These are phyloP conservation scores for Enteromius anoplus DNA, from an alignment of 2,797 vertebrate species.

Conservation along the genomic window DNA sequence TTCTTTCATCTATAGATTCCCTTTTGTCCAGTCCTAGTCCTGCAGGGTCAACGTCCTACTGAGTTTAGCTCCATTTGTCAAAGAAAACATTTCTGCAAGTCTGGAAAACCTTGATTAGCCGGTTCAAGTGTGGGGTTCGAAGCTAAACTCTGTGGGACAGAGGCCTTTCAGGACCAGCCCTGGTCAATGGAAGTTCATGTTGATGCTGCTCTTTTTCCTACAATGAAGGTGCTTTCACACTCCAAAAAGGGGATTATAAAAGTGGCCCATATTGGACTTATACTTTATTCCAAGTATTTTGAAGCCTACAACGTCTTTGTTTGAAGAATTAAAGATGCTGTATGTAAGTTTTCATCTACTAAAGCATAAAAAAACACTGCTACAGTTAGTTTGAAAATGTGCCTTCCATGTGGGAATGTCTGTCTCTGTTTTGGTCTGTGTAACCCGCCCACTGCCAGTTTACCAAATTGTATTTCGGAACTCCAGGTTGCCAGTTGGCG, in stretches of 20 bases:
- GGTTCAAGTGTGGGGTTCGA: not conserved
- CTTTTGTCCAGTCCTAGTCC: not conserved
- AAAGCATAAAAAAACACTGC: too few species aligned
- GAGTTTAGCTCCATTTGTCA: not conserved
- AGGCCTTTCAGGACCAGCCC: not conserved
- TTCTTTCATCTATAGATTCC: not conserved
- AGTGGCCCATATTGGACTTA: not conserved
- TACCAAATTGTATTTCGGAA: too few species aligned
- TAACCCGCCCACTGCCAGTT: too few species aligned
- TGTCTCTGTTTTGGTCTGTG: too few species aligned
- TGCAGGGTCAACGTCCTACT: not conserved
- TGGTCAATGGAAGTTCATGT: not conserved
- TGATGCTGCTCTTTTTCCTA: not conserved
- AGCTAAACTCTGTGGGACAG: not conserved
- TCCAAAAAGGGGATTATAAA: slow-evolving; percentile 4
- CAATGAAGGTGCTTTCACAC: not conserved
- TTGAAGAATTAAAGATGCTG: not conserved
- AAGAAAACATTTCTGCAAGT: not conserved
- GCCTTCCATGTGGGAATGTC: too few species aligned
- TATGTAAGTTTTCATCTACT: too few species aligned
- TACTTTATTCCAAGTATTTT: not conserved
- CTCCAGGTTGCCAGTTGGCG: too few species aligned
- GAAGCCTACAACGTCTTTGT: not conserved
- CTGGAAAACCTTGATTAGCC: not conserved
- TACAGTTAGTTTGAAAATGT: too few species aligned